Base-by-base conservation (phyloP, 2,797 vertebrate genomes). In the Urosaurus nigricauda region DNA sequence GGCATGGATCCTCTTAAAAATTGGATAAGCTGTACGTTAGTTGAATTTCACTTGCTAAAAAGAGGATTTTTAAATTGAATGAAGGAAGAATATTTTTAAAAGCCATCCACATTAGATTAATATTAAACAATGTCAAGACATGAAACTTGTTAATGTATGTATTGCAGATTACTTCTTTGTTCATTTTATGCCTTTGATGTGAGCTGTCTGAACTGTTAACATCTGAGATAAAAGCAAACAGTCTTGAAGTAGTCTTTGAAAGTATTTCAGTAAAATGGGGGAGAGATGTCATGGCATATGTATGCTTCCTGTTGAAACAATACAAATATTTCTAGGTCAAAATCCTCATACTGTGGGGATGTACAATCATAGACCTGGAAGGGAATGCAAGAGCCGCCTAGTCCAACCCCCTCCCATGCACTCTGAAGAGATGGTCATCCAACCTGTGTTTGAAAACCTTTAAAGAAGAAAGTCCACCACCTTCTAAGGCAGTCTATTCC, bases 1-100 rank as follows among this genome's bases (percentile, higher is more conserved):
- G 29, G 58, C 80, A 40, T 60, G 32, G 78, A 56, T 79, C 78
- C 43, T 79, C 26, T 56, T 79, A 53, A 79, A 79, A 80, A 60
- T 60, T 56, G 26, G 78, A 79, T 32, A 29, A 79, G 47, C 47
- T 79, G 53, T 60, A 40, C 63, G 19, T 63, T 82, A 24, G 35
- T 40, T 82, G 58, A 82, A 40, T 82, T 82, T 82, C 37, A 65
- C 37, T 80, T 56, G n/a, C 5, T 51, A 6, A 40, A 65, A 29
- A 40, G 21, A 37, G 14, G 58, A 77, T 4, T 79, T 79, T 58
- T 58, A 80, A 35, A 43, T 82, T 43, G 11, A 65, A 26, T 43
- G 24, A 63, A 43, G 24, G 14, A 40, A 60, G 51, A 82, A 26
- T 29, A 82, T 56, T 29, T 65, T 24, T 24, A 2, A 3, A 60